A percentile compares a stretch with the other conserved stretches of the same genome.
Conservation (phyloP, 2,797 vertebrate species). For the Sebastes goodei region DNA sequence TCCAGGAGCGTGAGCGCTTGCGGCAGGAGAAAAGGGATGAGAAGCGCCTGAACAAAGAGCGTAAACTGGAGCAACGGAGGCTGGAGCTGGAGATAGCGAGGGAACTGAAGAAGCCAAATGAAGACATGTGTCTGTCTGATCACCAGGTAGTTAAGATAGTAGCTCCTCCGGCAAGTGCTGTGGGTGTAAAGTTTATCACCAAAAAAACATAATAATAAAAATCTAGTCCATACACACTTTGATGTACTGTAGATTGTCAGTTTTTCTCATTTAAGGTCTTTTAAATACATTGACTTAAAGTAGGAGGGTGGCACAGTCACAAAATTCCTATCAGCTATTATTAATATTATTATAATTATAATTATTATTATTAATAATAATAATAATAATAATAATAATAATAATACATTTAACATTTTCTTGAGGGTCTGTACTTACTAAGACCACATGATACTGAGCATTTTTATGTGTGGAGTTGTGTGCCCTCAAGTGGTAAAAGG, state of each 20-base stretch:
- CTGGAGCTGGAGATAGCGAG: slow-evolving; percentile 96
- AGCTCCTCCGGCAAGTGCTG: background rate
- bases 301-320: background rate
- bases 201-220: background rate
- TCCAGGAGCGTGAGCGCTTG: slow-evolving; percentile 95
- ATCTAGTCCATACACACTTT: background rate
- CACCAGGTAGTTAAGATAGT: slow-evolving; percentile 88
- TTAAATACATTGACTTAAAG: background rate
- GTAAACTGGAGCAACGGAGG: slow-evolving; percentile 94
- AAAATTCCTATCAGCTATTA: background rate
- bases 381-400: background rate
- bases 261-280: background rate
- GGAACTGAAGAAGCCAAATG: slow-evolving; percentile 97
- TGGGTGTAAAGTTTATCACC: background rate
- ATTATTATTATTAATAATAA: background rate
- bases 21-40: slow-evolving; percentile 99
- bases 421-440: background rate
- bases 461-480: slow-evolving; percentile 47
- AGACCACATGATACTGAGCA: slow-evolving; percentile 12
- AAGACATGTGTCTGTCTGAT: slow-evolving; percentile 99
- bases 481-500: slow-evolving; percentile 69
- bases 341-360: background rate
- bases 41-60: slow-evolving; percentile 97
- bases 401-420: slow-evolving; percentile 6
- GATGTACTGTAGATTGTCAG: background rate